Evolutionary conservation across 1,140 invertebrate genomes (phyloP), one percentile per base, ranked within the genome.

Genomic region (Papilio polyxenes): DNA sequence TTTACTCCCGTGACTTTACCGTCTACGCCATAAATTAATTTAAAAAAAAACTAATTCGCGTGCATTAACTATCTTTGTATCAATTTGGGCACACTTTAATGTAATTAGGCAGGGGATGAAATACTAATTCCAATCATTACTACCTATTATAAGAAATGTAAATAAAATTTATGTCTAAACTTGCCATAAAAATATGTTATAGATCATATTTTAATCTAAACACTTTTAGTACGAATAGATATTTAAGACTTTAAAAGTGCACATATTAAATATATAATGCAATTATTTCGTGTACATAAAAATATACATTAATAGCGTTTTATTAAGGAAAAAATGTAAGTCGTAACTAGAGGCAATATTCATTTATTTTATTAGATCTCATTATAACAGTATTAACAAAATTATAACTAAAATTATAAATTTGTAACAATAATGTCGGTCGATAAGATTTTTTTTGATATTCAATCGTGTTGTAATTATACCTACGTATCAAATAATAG

Each of bases 1-100:
- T 96, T 96, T 77, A 91, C 92, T 40, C 92, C 92, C 40, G 95
- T 95, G 10, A 90, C 95, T 7, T 88, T 95, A 62, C 91, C 92
- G 7, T 90, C 92, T 20, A 87, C 92, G n/a, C 89, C 89, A 20
- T 74, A 82, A 69, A 65, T 53, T 40, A 2, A 40, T 40, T 5
- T n/a, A 74, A 74, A 74, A 44, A 10, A 17, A 69, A 31, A 8
- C 23, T 74, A 44, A 74, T 74, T 74, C 13, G 23, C 59, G n/a
- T 20, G 3, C 6, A 20, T 59, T 31, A 23, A 0, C 59, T 62
- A 62, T 9, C 59, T n/a, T 17, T 53, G 51, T 53, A 1, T 53
- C 51, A 53, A 53, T 53, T 15, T 53, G 15, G 51, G 15, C 6
- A 17, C 15, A 53, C 17, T 59, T 59, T 20, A 17, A 20, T 59